A percentile compares a stretch with the other conserved stretches of the same genome.
Conservation (phyloP, 2,113 vertebrate species). For the Eurystomus gularis region DNA sequence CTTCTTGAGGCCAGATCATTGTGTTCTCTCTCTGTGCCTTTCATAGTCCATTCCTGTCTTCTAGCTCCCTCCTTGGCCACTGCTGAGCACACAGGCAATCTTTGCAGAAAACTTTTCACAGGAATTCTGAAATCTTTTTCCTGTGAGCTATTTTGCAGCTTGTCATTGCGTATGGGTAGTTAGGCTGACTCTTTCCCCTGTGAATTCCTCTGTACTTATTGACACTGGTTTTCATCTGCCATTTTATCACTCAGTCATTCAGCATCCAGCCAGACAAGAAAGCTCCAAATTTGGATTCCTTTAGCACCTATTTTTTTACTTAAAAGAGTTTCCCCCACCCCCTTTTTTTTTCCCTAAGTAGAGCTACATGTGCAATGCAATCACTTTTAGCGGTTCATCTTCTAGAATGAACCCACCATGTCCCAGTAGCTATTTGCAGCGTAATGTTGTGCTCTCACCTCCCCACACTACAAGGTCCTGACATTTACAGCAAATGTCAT, state of each 20-base stretch:
- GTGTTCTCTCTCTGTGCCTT: neutral
- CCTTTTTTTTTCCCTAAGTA: neutral
- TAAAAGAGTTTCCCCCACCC: rapidly evolving
- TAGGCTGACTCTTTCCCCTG: neutral
- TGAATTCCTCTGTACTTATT: neutral
- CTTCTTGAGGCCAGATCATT: neutral
- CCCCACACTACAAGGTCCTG: neutral
- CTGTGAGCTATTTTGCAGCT: neutral
- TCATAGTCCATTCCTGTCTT: neutral
- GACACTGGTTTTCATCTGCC: conserved; percentile 11
- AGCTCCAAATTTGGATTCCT: neutral
- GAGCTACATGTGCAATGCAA: neutral
- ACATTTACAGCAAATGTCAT: conserved; percentile 38
- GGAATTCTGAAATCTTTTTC: neutral
- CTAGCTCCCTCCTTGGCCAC: neutral
- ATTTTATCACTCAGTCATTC: neutral
- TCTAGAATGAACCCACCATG: neutral
- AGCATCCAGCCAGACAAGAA: conserved; percentile 26
- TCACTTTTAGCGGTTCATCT: neutral
- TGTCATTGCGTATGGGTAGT: neutral
- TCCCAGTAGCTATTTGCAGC: neutral
- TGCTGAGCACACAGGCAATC: neutral
- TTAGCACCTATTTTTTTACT: neutral
- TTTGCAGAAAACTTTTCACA: neutral
- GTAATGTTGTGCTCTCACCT: neutral